Evolutionary conservation across 2,888 invertebrate genomes (phyloP).

Genomic region (Linnaemya tessellans): DNA sequence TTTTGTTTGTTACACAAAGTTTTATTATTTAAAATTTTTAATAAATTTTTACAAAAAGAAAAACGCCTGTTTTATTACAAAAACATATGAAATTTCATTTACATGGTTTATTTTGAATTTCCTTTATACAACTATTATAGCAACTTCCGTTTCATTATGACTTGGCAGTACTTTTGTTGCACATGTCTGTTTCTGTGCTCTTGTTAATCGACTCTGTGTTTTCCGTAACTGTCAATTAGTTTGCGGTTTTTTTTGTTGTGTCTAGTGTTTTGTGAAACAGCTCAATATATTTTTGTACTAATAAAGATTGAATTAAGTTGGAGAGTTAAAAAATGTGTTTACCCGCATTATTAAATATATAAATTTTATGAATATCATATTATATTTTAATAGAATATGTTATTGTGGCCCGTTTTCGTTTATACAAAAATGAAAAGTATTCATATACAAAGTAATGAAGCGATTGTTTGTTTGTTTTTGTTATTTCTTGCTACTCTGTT

Average conservation of each 20-base stretch:
- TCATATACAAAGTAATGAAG: too few species aligned
- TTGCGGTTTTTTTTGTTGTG: constrained; percentile 2
- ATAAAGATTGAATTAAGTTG: not conserved
- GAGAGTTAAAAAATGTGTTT: not conserved
- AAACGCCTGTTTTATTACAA: not conserved
- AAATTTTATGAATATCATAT: not conserved
- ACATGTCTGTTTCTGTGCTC: not conserved
- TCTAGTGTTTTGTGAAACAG: not conserved
- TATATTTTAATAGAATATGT: not conserved
- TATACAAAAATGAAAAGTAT: not conserved
- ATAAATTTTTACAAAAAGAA: constrained; percentile 34
- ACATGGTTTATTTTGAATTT: not conserved
- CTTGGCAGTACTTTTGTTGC: not conserved
- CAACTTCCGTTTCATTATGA: not conserved
- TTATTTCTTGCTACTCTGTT: not conserved
- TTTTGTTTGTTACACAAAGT: constrained; percentile 46
- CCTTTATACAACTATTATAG: not conserved
- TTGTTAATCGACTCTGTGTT: not conserved
- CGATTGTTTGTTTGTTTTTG: not conserved
- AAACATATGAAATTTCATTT: not conserved
- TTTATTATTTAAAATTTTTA: constrained; percentile 39
- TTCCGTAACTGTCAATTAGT: not conserved
- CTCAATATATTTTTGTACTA: not conserved
- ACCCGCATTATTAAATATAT: not conserved
- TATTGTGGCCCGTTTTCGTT: not conserved